Evolutionary conservation across 2,113 vertebrate species (phyloP), one percentile per base, ranked within the genome.

Genomic region (Atractosteus spatula): DNA sequence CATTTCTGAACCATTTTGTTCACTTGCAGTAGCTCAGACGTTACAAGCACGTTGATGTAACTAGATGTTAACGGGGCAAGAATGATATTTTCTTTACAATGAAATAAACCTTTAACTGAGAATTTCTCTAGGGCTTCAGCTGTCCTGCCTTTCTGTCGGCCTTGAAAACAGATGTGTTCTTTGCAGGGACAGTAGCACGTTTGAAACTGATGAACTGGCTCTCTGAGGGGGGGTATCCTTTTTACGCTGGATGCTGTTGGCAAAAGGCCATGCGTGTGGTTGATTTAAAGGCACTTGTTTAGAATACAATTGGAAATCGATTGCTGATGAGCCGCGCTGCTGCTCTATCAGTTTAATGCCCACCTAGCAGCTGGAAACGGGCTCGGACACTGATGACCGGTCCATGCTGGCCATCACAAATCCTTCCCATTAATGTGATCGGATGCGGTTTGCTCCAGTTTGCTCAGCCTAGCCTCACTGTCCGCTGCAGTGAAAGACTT

Each of bases 401-500:
- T 42, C 65, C 43, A 57, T 41, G 17, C 44, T 17, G 54, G 70
- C 44, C 16, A 29, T 4, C 29, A 47, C n/a, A 12, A 17, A 55
- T 62, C 45, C 17, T 41, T n/a, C 63, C 17, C 45, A 63, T 41
- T 80, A 43, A 71, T 43, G 57, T 41, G 55, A 73, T 42, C 42
- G 4, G 17, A 71, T 14, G 13, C 7, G 16, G 63, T 63, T 12
- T 41, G 55, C n/a, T n/a, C 17, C 17, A 29, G 17, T 29, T 29
- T 29, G 54, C 72, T 54, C 44, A 29, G 57, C 61, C 55, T 61
- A 64, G 43, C 66, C 61, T 76, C 41, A 14, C 12, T 55, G 44
- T 79, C 57, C 71, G 41, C 66, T 70, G 66, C 47, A 62, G 68
- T 55, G 66, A 45, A 68, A 41, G 55, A 57, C 55, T 68, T 68